Percentiles rank a stretch among this genome's conserved stretches.
These are phyloP conservation scores for Conus betulinus DNA, from an alignment of 1,140 invertebrate genomes.

Conservation along the genomic window DNA sequence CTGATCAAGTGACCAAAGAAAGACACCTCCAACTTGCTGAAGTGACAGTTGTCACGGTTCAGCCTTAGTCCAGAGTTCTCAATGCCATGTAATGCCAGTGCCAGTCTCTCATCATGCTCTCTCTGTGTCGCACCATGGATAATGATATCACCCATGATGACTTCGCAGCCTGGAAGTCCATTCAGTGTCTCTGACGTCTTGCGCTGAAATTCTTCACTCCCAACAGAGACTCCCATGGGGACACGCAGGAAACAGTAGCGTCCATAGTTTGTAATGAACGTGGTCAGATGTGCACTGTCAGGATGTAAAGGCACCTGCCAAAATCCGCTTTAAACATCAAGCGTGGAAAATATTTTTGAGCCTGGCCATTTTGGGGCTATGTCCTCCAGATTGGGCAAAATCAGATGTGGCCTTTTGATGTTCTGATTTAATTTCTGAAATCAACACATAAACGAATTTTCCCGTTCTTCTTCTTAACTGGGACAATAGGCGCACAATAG, in stretches of 20 bases:
- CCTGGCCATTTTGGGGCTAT: conserved; percentile 24
- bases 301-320: conserved; percentile 39
- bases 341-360: conserved; percentile 51
- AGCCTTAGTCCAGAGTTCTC: conserved; percentile 57
- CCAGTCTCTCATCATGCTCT: conserved; percentile 54
- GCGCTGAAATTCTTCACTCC: too few relatives aligned
- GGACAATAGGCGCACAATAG: too few relatives aligned
- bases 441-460: conserved; percentile 64
- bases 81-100: conserved; percentile 54
- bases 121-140: background rate
- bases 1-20: too few relatives aligned
- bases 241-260: too few relatives aligned
- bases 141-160: too few relatives aligned
- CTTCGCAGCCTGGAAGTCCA: too few relatives aligned
- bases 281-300: conserved; percentile 65
- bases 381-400: conserved; percentile 44
- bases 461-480: background rate
- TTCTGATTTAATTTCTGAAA: conserved; percentile 35
- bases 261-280: conserved; percentile 64
- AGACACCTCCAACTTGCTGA: conserved; percentile 30
- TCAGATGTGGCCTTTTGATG: background rate
- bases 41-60: conserved; percentile 71
- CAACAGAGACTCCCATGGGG: too few relatives aligned
- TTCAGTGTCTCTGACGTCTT: too few relatives aligned
- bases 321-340: conserved; percentile 42